Conservation (phyloP, 2,113 vertebrate species). For the Gasterosteus aculeatus region DNA sequence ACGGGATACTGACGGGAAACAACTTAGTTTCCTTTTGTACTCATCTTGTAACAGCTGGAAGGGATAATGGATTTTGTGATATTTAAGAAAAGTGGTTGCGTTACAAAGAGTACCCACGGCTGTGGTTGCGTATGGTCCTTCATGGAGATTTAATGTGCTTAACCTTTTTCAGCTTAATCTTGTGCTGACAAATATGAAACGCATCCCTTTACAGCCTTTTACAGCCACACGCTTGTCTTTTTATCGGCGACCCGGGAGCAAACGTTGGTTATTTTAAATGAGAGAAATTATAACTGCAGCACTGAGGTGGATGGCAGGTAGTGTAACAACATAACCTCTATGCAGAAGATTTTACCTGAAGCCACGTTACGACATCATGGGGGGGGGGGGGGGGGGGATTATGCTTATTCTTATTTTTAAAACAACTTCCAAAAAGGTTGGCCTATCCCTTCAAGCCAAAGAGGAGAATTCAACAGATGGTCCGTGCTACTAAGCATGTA, state of each 20-base stretch:
- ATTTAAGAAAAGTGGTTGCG: constrained; percentile 35
- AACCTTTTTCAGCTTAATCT: constrained; percentile 25
- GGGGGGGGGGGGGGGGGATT: no score
- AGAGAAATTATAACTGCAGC: not conserved
- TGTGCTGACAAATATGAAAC: constrained; percentile 27
- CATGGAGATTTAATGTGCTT: constrained; percentile 56
- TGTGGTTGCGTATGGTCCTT: constrained; percentile 40
- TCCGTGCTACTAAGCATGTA: not conserved
- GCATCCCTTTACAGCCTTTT: not conserved
- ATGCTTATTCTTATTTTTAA: not conserved
- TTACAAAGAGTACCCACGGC: constrained; percentile 46
- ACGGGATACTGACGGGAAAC: constrained; percentile 68
- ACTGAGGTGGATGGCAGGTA: not conserved
- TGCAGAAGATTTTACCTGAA: not conserved
- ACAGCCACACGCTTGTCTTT: not conserved
- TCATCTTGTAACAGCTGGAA: constrained; percentile 38
- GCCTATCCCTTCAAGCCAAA: not conserved
- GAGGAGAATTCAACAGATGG: not conserved
- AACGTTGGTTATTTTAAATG: not conserved
- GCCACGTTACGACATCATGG: not conserved
- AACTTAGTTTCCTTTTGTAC: constrained; percentile 73
- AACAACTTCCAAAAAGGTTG: not conserved
- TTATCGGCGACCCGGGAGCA: constrained; percentile 9
- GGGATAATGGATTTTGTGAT: constrained; percentile 45
- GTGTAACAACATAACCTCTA: not conserved